Base-by-base conservation (phyloP, 2,888 invertebrate genomes). In the Drosophila subquinaria region DNA sequence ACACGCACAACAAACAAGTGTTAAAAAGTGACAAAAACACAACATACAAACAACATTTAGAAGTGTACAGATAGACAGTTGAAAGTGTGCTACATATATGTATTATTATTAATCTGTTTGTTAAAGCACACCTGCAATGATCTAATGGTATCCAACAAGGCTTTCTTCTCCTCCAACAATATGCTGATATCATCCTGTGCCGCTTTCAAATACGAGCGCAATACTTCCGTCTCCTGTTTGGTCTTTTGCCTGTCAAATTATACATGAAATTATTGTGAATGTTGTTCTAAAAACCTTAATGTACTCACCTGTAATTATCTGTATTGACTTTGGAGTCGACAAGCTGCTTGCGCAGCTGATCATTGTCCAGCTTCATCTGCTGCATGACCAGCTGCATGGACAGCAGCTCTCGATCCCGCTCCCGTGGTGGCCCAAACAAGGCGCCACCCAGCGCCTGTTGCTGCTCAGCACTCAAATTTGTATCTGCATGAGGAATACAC, bases 101-200 rank as follows among this genome's bases (percentile, higher is more conserved):
- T 6, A 43, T 33, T n/a, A 43, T 23, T 15, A n/a, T 2, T 13
- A 8, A 9, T 10, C 3, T 55, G 52, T 17, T 17, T 52, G 50
- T 17, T 17, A 10, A 33, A 50, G 93, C 80, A 72, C 87, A 95
- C 96, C 93, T 96, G 96, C 75, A 97, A 92, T 27, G 94, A 93
- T 42, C 95, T 94, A 73, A 97, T 94, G 42, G 95, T 95, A 69
- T 97, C 96, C 74, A 97, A 91, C 53, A 97, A 93, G 52, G 95
- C 94, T 79, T 95, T 95, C 88, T 97, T 97, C 88, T 97, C 97
- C 33, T 95, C 95, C 27, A 97, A 90, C 73, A 97, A 92, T 57
- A 94, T 94, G 8, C 95, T 94, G 0, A 96, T 95, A 70, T 97
- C 95, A 81, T 96, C 96, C 91, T 97, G 96, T 0, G 97, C 96